Base-by-base conservation (phyloP, 2,888 invertebrate species). In the Taenaris catops region DNA sequence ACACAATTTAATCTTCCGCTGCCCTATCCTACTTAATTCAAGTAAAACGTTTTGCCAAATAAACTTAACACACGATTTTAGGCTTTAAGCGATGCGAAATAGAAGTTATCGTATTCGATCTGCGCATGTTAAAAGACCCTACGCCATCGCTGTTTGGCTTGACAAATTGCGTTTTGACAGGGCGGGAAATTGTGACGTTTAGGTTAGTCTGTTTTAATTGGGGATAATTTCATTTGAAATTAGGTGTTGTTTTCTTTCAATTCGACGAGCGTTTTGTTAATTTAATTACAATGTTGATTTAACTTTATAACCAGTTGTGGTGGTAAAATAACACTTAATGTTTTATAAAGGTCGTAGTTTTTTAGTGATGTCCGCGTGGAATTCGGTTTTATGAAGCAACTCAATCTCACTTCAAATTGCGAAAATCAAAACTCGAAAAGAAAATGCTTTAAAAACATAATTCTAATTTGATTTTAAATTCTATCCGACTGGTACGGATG, bases 131-230 rank as follows among this genome's bases (percentile, higher is more conserved):
- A 35, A 38, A 52, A 57, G 66, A 60, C 69, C 78, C 75, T 59
- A 55, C 55, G 60, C 70, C 64, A 76, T 75, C 73, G 63, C 62
- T 80, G 72, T 80, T 83, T 84, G 76, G 71, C 61, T 76, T 78
- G 74, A 80, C 81, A 84, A 84, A 84, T 86, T 84, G 78, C 75
- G 76, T 84, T 84, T 79, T 81, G 83, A 83, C 83, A 76, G 70
- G 63, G 76, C 73, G 74, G 67, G 67, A 75, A 68, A 68, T 61
- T 66, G 65, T 61, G 46, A 61, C 62, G 63, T 63, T 60, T 57
- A 63, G 61, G 53, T 58, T 55, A 53, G 53, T 46, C 41, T 44
- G 50, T 49, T 53, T 55, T 68, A 68, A 69, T 68, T 64, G 56
- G 52, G 41, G 54, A 49, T 59, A 58, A 63, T 66, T 65, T 58